Evolutionary conservation across 2,888 invertebrate genomes (phyloP), one percentile per base, ranked within the genome.

Genomic region (Chloroclystis v-ata): DNA sequence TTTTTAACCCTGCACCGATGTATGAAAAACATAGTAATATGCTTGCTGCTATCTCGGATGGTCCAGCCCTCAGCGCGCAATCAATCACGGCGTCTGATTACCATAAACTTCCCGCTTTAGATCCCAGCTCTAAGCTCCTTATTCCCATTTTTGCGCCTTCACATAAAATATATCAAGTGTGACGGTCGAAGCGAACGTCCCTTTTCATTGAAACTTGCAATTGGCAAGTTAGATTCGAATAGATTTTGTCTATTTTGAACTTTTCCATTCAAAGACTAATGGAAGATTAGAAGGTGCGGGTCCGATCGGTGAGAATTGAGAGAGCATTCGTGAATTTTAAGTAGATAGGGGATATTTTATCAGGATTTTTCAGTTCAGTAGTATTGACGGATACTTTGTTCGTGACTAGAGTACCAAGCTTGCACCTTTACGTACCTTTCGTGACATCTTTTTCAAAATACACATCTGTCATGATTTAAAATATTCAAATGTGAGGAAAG

Each of bases 31-130:
- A 20, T 20, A 28, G 38, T 39, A 29, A 45, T 46, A 39, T 50
- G 38, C 39, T 28, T 10, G 35, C 10, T 35, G 20, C 35, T 37
- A 46, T 47, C 43, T 46, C 60, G 6, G 61, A 64, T 59, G 59
- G 60, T 57, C 61, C 57, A 64, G 60, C 64, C 66, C 66, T 67
- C 65, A 59, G 70, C 72, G 71, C 73, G 79, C 81, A 85, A 87
- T 87, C 87, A 86, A 86, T 87, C 87, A 87, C 82, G 69, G 60
- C 70, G 38, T 37, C 76, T 82, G 84, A 87, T 87, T 87, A 86
- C 82, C 87, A 86, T 86, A 87, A 86, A 85, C 80, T 83, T 78
- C 75, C 79, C 83, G 80, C 82, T 86, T 82, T 77, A 80, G 74
- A 70, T 79, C 80, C 81, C 82, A 59, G 72, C 69, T 65, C 82